These are phyloP conservation scores for Xerus inauris DNA, from an alignment of 2,113 vertebrate species.

Conservation along the genomic window DNA sequence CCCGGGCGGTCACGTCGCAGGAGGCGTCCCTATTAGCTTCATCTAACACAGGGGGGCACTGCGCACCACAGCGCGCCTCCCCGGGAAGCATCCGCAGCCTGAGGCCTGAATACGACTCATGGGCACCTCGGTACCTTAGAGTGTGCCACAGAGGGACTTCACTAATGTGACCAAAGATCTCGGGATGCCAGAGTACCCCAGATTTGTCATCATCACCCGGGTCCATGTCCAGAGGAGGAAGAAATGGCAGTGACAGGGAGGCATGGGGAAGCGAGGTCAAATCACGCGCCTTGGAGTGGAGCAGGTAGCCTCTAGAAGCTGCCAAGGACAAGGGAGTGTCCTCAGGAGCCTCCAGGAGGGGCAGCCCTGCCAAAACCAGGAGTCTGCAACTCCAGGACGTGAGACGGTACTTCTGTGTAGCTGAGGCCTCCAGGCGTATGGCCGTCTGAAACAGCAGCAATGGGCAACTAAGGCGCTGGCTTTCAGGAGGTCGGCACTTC, in stretches of 20 bases:
- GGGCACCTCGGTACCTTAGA: background rate
- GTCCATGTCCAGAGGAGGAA: background rate
- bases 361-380: background rate
- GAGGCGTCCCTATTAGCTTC: no score
- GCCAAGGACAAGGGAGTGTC: background rate
- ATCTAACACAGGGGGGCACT: no score
- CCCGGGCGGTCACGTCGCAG: no score
- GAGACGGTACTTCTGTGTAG: background rate
- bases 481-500: background rate
- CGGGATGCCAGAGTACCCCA: no score
- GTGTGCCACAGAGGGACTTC: background rate
- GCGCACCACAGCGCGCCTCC: no score
- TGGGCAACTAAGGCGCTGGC: background rate
- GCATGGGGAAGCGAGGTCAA: background rate
- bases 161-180: background rate
- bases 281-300: accelerated
- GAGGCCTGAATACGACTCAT: background rate
- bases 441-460: background rate
- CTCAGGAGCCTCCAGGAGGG: background rate
- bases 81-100: no score
- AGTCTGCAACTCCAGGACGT: no score
- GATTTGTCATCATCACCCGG: background rate
- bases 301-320: background rate
- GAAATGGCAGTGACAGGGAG: background rate
- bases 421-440: background rate